phyloP scores from a whole-genome alignment of 2,797 vertebrate species.

The Margarornis squamiger region DNA sequence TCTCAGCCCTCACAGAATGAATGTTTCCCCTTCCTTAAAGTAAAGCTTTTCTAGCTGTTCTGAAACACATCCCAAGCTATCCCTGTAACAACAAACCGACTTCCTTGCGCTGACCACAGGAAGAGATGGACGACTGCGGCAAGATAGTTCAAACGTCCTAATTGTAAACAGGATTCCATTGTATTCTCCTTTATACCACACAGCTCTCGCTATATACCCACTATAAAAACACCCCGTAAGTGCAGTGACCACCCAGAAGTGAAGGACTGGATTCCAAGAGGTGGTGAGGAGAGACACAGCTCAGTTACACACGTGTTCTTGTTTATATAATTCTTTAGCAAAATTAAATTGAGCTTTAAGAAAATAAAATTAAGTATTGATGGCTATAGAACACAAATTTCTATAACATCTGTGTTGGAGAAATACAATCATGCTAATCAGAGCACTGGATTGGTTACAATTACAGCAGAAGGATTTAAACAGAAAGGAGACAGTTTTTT shows the following conservation, averaged over 20 bases:
- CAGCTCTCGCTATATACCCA: background rate
- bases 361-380: constrained; percentile 62
- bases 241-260: constrained; percentile 74
- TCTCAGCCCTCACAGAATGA: background rate
- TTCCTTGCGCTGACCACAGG: background rate
- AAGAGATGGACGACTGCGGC: background rate
- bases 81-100: background rate
- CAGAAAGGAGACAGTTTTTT: background rate
- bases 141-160: background rate
- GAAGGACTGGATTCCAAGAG: constrained; percentile 41
- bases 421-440: background rate
- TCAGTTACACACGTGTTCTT: constrained; percentile 71
- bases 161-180: constrained; percentile 56
- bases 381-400: constrained; percentile 57
- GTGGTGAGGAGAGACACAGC: constrained; percentile 11
- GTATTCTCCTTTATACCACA: constrained; percentile 29
- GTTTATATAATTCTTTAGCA: constrained; percentile 62
- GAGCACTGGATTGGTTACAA: background rate
- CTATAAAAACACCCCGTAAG: constrained; percentile 45
- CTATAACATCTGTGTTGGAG: constrained; percentile 38
- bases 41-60: background rate
- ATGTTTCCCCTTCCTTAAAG: background rate
- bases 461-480: background rate
- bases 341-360: constrained; percentile 57
- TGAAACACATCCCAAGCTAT: background rate